Evolutionary conservation across 2,113 vertebrate species (phyloP).

Genomic region (Scartelaos histophorus): DNA sequence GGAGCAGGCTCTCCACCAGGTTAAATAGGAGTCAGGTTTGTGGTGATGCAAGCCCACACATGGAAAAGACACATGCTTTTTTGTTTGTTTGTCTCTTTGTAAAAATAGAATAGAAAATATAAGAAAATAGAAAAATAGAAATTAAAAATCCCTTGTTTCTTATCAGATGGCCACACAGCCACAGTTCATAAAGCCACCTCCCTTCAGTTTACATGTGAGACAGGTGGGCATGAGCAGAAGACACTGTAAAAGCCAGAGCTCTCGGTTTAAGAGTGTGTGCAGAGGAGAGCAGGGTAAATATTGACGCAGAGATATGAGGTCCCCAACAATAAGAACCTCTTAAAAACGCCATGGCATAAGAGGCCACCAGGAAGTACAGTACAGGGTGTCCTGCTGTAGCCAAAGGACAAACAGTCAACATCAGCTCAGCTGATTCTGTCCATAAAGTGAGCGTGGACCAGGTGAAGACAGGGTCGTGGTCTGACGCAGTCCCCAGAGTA

Average conservation of each 20-base stretch:
- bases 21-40: no score
- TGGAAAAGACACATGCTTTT: no score
- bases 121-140: no score
- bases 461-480: slow-evolving; percentile 13
- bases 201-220: slow-evolving; percentile 1
- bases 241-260: slow-evolving; percentile 13
- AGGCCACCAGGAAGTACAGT: not conserved
- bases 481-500: slow-evolving; percentile 22
- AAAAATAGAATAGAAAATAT: no score
- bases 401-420: not conserved
- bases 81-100: no score
- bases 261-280: not conserved
- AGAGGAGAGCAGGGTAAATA: slow-evolving; percentile 5
- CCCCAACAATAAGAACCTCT: slow-evolving; percentile 8
- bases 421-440: slow-evolving; percentile 11
- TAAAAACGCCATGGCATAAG: slow-evolving; percentile 10
- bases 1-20: no score
- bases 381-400: not conserved
- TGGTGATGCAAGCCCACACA: no score
- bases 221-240: slow-evolving; percentile 14
- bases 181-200: not conserved
- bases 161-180: no score
- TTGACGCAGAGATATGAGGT: slow-evolving; percentile 6
- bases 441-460: slow-evolving; percentile 13
- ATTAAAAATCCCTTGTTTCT: no score